Conservation (phyloP, 1,140 invertebrate genomes). For the Hyposmocoma kahamanoa region DNA sequence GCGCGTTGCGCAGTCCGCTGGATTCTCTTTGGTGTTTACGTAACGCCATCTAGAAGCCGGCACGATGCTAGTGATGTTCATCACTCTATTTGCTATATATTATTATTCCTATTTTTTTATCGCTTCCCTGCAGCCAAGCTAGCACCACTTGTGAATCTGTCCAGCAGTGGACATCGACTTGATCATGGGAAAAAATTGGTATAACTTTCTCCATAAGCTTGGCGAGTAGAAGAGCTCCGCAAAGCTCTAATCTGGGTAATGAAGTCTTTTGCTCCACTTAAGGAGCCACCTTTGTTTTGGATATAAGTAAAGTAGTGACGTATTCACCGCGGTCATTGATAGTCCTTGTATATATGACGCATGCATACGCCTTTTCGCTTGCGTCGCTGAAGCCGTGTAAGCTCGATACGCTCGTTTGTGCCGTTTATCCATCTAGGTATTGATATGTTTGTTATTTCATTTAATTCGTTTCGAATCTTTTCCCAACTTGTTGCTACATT, state of each 20-base stretch:
- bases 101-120: constrained; percentile 15
- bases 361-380: constrained; percentile 14
- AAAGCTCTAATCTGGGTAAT: constrained; percentile 39
- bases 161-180: constrained; percentile 19
- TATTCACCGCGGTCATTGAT: neutral
- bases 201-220: constrained; percentile 10
- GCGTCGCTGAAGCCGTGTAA: constrained; percentile 22
- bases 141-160: constrained; percentile 34
- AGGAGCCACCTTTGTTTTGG: neutral
- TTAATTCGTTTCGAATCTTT: neutral
- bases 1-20: constrained; percentile 35
- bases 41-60: constrained; percentile 21
- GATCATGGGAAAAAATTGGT: neutral
- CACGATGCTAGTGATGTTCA: constrained; percentile 26
- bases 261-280: too few relatives aligned
- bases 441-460: neutral
- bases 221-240: constrained; percentile 25
- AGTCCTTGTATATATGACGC: constrained; percentile 8
- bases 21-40: constrained; percentile 28
- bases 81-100: constrained; percentile 31
- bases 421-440: neutral
- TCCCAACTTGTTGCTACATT: constrained; percentile 5
- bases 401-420: neutral
- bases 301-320: neutral
- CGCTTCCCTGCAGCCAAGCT: constrained; percentile 26